Evolutionary conservation across 1,140 invertebrate genomes (phyloP).

Genomic region (Apis laboriosa): DNA sequence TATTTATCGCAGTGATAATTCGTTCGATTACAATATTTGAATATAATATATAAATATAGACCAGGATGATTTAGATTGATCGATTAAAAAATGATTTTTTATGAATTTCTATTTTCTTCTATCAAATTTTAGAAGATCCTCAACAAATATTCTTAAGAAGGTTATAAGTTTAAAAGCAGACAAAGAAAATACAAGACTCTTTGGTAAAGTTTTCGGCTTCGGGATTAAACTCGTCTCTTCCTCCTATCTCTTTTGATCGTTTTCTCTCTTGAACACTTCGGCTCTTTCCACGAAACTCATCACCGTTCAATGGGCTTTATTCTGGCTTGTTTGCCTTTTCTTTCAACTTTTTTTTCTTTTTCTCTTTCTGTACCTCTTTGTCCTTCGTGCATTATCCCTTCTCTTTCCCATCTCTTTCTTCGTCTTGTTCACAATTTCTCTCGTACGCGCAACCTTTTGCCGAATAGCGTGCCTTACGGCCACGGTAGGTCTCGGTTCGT

Average conservation of each 20-base stretch:
- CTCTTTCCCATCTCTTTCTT: not conserved
- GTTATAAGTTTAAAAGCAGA: constrained; percentile 38
- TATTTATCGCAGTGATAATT: not conserved
- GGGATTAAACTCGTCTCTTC: constrained; percentile 55
- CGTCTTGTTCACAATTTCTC: constrained; percentile 12
- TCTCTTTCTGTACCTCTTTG: not conserved
- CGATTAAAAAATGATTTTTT: constrained; percentile 33
- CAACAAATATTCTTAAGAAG: constrained; percentile 44
- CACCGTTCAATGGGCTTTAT: constrained; percentile 65
- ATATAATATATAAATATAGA: no score
- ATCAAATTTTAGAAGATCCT: constrained; percentile 56
- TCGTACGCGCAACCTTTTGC: constrained; percentile 61
- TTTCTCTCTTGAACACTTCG: constrained; percentile 46
- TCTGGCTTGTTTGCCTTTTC: constrained; percentile 67
- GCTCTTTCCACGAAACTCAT: constrained; percentile 68
- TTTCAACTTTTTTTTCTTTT: constrained; percentile 46
- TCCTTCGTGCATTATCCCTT: no score
- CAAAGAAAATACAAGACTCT: constrained; percentile 26
- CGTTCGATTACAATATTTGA: constrained; percentile 30
- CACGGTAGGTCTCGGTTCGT: constrained; percentile 50
- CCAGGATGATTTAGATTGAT: not conserved
- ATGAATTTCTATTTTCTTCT: not conserved
- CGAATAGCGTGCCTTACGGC: constrained; percentile 65
- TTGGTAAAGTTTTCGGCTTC: constrained; percentile 54
- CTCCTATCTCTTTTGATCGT: not conserved